Conservation (phyloP, 2,888 invertebrate genomes). For the Hydroisotoma schaefferi region DNA sequence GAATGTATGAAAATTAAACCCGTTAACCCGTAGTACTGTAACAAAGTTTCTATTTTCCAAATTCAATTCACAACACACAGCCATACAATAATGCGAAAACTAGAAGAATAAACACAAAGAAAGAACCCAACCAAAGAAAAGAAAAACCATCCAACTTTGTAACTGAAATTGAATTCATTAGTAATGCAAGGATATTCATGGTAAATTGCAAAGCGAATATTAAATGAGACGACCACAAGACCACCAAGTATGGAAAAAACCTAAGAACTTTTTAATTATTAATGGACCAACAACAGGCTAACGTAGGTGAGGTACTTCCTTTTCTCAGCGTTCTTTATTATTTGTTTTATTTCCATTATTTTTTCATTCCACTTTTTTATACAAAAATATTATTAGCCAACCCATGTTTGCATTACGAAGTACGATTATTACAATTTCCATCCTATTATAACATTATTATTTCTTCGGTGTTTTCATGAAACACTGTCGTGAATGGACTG, state of each 20-base stretch:
- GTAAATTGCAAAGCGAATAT: neutral
- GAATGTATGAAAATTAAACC: too few species aligned
- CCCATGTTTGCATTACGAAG: neutral
- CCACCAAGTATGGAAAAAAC: too few species aligned
- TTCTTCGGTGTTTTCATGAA: neutral
- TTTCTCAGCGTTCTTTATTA: neutral
- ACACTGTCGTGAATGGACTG: too few species aligned
- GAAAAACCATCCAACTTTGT: neutral
- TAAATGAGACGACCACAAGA: conserved; percentile 1
- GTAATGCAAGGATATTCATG: neutral
- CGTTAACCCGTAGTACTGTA: too few species aligned
- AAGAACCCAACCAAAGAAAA: neutral
- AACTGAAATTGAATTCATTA: neutral
- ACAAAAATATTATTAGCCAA: neutral
- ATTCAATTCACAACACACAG: neutral
- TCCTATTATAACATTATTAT: too few species aligned
- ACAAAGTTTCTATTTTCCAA: neutral
- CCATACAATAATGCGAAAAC: neutral
- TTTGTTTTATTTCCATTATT: neutral
- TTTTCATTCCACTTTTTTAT: neutral
- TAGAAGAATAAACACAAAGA: neutral
- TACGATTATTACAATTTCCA: too few species aligned
- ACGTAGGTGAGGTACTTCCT: neutral
- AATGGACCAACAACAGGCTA: neutral
- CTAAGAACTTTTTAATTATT: too few species aligned